Evolutionary conservation across 2,797 vertebrate species (phyloP).

Genomic region (Melanotaenia trifasciata): DNA sequence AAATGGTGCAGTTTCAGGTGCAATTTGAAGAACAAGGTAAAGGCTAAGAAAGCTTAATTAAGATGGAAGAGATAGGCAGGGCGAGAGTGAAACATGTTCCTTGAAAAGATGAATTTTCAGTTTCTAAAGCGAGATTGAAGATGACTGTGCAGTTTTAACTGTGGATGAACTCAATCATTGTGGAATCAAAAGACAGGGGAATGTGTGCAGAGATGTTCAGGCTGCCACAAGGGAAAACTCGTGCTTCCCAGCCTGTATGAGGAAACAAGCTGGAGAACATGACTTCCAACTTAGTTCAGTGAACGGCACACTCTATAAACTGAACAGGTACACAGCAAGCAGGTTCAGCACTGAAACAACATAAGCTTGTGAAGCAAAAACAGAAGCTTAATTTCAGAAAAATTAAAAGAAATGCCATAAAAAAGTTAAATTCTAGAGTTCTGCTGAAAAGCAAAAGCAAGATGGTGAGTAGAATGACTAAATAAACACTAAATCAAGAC

Average conservation of each 20-base stretch:
- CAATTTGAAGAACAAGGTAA: conserved; percentile 25
- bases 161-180: conserved; percentile 21
- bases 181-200: not conserved
- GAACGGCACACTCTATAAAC: not conserved
- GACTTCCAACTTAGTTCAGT: conserved; percentile 6
- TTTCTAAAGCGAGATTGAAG: conserved; percentile 22
- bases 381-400: conserved; percentile 2
- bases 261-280: not conserved
- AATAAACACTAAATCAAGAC: not conserved
- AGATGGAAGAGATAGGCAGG: conserved; percentile 48
- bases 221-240: conserved; percentile 10
- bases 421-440: not conserved
- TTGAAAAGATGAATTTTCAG: conserved; percentile 44
- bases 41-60: conserved; percentile 45
- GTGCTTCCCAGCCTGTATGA: not conserved
- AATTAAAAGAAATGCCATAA: not conserved
- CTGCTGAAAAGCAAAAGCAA: not conserved
- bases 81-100: conserved; percentile 10
- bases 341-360: not conserved
- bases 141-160: conserved; percentile 39
- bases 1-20: conserved; percentile 16
- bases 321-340: not conserved
- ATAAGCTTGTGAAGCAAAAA: not conserved
- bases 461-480: not conserved
- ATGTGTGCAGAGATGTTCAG: conserved; percentile 18